These are phyloP conservation scores for Phocides pigmalion DNA, from an alignment of 1,140 invertebrate species.

Conservation along the genomic window DNA sequence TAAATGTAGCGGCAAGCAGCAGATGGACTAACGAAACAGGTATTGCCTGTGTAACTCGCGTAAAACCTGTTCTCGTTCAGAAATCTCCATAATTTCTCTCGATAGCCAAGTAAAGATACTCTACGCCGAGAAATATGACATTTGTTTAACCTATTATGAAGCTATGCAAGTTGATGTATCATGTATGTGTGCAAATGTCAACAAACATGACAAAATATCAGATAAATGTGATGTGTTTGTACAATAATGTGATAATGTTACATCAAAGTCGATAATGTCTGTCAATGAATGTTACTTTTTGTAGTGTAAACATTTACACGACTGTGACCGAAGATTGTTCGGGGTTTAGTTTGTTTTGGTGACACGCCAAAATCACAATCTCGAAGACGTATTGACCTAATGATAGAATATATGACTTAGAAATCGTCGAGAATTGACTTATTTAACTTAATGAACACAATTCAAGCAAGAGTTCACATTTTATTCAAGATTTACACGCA, in stretches of 20 bases:
- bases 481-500: too few species aligned
- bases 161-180: not conserved
- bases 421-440: too few species aligned
- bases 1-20: slow-evolving; percentile 1
- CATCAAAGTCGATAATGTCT: not conserved
- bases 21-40: slow-evolving; percentile 20
- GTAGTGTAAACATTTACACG: too few species aligned
- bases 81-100: slow-evolving; percentile 16
- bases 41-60: slow-evolving; percentile 2
- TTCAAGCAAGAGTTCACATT: too few species aligned
- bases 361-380: too few species aligned
- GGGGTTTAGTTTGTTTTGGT: too few species aligned
- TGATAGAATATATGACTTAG: too few species aligned
- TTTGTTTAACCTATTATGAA: not conserved
- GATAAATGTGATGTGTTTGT: slow-evolving; percentile 8
- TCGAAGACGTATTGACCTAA: too few species aligned
- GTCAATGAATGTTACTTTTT: not conserved
- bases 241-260: not conserved
- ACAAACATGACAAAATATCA: not conserved
- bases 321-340: too few species aligned
- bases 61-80: slow-evolving; percentile 10
- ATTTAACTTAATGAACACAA: too few species aligned
- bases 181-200: not conserved
- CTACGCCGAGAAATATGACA: not conserved
- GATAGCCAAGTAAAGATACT: slow-evolving; percentile 1